Evolutionary conservation across 92 coral and sea anemone genomes (phyloP).

Genomic region (Diadumene lineata): DNA sequence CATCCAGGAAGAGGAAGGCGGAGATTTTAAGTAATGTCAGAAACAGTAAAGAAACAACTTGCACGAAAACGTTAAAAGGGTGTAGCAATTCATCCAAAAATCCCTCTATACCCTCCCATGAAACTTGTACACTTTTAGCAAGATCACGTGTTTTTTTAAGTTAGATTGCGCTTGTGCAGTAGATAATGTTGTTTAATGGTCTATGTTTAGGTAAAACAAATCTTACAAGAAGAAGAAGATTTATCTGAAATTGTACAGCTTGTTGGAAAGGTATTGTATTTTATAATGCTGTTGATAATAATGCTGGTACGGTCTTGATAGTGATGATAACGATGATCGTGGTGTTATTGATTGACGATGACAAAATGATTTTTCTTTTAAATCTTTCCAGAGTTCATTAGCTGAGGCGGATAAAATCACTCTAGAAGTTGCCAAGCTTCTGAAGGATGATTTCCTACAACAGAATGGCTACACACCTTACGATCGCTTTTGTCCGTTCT

Average conservation of each 20-base stretch:
- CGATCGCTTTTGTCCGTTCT: constrained; percentile 97
- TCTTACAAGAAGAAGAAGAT: constrained; percentile 97
- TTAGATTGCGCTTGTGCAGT: too few relatives aligned
- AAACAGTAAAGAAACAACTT: too few relatives aligned
- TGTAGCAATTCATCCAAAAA: too few relatives aligned
- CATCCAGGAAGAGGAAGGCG: too few relatives aligned
- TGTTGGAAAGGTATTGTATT: constrained; percentile 84
- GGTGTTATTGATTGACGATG: too few relatives aligned
- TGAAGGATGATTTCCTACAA: constrained; percentile 95
- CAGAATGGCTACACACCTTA: constrained; percentile 97
- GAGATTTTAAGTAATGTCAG: too few relatives aligned
- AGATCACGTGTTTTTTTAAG: too few relatives aligned
- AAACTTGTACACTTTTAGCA: too few relatives aligned
- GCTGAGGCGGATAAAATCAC: constrained; percentile 99
- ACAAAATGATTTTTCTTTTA: constrained; percentile 8
- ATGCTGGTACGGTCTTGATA: neutral
- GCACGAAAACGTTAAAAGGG: too few relatives aligned
- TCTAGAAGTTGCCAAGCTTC: constrained; percentile 91
- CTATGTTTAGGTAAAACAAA: constrained; percentile 85
- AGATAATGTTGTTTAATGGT: neutral
- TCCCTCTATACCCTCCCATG: too few relatives aligned
- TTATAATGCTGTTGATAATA: neutral
- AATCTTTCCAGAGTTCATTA: constrained; percentile 80
- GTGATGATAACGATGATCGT: neutral
- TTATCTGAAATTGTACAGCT: constrained; percentile 97